Base-by-base conservation (phyloP, 2,797 vertebrate genomes). In the Phalloptychus januarius region DNA sequence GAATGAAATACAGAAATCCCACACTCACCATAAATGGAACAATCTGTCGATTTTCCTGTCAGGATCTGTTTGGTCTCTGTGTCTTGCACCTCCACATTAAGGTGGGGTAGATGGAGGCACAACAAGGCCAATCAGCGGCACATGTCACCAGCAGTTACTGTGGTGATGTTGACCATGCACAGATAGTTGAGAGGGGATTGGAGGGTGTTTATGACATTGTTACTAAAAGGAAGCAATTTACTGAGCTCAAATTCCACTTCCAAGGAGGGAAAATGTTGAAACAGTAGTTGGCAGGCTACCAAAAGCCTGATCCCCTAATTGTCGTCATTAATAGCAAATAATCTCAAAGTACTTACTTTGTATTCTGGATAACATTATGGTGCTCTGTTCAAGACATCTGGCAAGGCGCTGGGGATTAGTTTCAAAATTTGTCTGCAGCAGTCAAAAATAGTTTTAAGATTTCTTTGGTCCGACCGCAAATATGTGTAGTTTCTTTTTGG, bases 241-340 rank as follows among this genome's bases (percentile, higher is more conserved):
- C 85, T 77, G 84, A 86, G 91, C 92, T 93, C 86, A 93, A 93
- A 93, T 93, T 93, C 90, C 90, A 91, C 92, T 91, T 86, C 80
- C 83, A 78, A 83, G 85, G 75, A 79, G 86, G 87, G 81, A 71
- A 87, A 84, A 91, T 83, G 85, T 90, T 88, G 84, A 92, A 94
- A 94, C 92, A 87, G 92, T 93, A 93, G 94, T 93, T 94, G 93
- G 93, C 93, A 87, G 90, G 44, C 85, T 67, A 85, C 92, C 93
- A 93, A 93, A 89, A 87, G 73, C 82, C 82, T 81, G 88, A 90
- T 86, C 88, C 90, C 87, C 91, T 94, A 93, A 93, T 92, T 93
- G 91, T 91, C 93, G 92, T 94, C 91, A 93, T 94, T 92, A 94
- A 92, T 93, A 90, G 92, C 88, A 91, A 93, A 91, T 94, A 93